Percentiles rank a stretch among this genome's conserved stretches.
Conservation (phyloP, 2,797 vertebrate genomes). For the Taenioides sp. region DNA sequence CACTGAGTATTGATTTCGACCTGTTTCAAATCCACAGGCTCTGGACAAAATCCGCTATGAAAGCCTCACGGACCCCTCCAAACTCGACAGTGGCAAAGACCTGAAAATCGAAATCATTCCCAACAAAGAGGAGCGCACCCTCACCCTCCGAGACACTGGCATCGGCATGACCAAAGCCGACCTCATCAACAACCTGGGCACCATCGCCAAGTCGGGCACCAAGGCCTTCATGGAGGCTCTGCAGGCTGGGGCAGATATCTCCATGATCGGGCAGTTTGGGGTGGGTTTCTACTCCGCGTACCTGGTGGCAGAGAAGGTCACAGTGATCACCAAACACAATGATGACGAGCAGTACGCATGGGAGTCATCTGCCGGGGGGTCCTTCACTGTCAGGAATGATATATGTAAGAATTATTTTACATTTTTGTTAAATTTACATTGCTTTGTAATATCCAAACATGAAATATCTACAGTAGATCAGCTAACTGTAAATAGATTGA, state of each 20-base stretch:
- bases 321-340: constrained; percentile 91
- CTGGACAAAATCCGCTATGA: constrained; percentile 93
- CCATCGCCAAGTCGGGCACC: constrained; percentile 93
- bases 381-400: constrained; percentile 89
- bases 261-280: constrained; percentile 95
- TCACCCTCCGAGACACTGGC: constrained; percentile 88
- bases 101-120: constrained; percentile 92
- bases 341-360: constrained; percentile 93
- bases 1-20: not conserved
- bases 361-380: constrained; percentile 95
- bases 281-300: constrained; percentile 95
- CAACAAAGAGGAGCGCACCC: constrained; percentile 81
- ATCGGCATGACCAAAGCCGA: constrained; percentile 96
- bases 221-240: constrained; percentile 96
- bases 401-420: constrained; percentile 64
- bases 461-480: no score
- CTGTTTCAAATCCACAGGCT: constrained; percentile 68
- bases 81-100: constrained; percentile 89
- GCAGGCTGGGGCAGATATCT: constrained; percentile 95
- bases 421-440: no score
- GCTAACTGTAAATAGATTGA: no score
- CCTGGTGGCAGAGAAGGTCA: constrained; percentile 88
- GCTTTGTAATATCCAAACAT: no score
- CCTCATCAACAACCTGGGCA: constrained; percentile 92
- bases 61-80: constrained; percentile 88